Evolutionary conservation across 2,113 vertebrate species (phyloP), one percentile per base, ranked within the genome.

Genomic region (Dendropsophus ebraccatus): DNA sequence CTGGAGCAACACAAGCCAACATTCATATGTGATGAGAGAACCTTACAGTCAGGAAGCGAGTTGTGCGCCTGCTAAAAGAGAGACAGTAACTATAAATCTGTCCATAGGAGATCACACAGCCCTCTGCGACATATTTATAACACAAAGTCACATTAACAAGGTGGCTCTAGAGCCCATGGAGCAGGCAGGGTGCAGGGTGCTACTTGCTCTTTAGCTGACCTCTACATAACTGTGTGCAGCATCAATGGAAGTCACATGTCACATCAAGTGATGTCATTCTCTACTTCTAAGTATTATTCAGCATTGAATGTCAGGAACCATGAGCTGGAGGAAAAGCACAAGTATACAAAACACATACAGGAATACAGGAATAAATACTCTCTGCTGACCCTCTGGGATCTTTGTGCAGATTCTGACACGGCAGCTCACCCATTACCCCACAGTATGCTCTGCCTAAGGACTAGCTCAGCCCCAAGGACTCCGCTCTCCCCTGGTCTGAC

Each of bases 11-110:
- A 52, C 16, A 30, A 37, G 32, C 28, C 16, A 30, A 17, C 45
- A 50, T 49, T 49, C 73, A 75, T 41, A 41, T 23, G 19, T 41
- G 69, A 41, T 72, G 69, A 72, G 69, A 41, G 41, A 72, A 72
- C 41, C 19, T 41, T 72, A 17, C 35, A n/a, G 17, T 41, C 69
- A 41, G 69, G 8, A 32, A 14, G 41, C 45, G 1, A 75, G 73
- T 4, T 28, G 72, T 74, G n/a, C 16, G 72, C n/a, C n/a, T 47
- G 9, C 23, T 75, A 28, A 28, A 75, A 50, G n/a, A 35, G 72
- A 49, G 41, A 74, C 72, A 75, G 21, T 74, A 25, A 14, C 72
- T 49, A 75, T 75, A 50, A 49, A 75, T 25, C 45, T 75, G 45
- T 28, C 21, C 13, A 50, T 17, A 25, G n/a, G 14, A 50, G 70